Evolutionary conservation across 2,797 vertebrate species (phyloP).

Genomic region (Amniataba percoides): DNA sequence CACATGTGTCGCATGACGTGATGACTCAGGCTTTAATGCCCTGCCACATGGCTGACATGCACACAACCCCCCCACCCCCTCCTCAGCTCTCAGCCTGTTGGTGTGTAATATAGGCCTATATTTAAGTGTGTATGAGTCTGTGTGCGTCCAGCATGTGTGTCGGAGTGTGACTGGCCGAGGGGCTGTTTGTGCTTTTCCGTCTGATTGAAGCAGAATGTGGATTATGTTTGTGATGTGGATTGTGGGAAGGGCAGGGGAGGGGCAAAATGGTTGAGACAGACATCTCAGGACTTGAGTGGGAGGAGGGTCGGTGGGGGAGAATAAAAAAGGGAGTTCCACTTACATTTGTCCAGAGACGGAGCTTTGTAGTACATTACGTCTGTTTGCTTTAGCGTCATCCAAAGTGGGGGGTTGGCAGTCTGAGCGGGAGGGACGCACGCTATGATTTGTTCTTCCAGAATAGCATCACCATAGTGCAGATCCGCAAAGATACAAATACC

Average conservation of each 20-base stretch:
- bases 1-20: slow-evolving; percentile 68
- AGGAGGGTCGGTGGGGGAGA: neutral
- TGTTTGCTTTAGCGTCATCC: slow-evolving; percentile 55
- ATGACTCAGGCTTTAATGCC: slow-evolving; percentile 77
- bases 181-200: slow-evolving; percentile 67
- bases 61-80: slow-evolving; percentile 19
- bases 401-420: slow-evolving; percentile 31
- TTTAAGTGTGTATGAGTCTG: slow-evolving; percentile 41
- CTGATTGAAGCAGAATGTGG: slow-evolving; percentile 62
- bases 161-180: slow-evolving; percentile 42
- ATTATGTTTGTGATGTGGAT: slow-evolving; percentile 60
- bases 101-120: slow-evolving; percentile 44
- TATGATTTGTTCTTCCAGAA: slow-evolving; percentile 8
- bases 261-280: slow-evolving; percentile 44
- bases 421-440: slow-evolving; percentile 15
- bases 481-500: slow-evolving; percentile 35
- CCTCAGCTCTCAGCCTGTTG: slow-evolving; percentile 40
- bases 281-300: slow-evolving; percentile 39
- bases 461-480: slow-evolving; percentile 28
- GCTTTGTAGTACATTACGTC: slow-evolving; percentile 34
- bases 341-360: slow-evolving; percentile 54
- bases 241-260: slow-evolving; percentile 23
- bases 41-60: slow-evolving; percentile 70
- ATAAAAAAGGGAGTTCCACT: slow-evolving; percentile 16
- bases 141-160: slow-evolving; percentile 53